These are phyloP conservation scores for Riptortus pedestris DNA, from an alignment of 1,140 invertebrate species.

Conservation along the genomic window DNA sequence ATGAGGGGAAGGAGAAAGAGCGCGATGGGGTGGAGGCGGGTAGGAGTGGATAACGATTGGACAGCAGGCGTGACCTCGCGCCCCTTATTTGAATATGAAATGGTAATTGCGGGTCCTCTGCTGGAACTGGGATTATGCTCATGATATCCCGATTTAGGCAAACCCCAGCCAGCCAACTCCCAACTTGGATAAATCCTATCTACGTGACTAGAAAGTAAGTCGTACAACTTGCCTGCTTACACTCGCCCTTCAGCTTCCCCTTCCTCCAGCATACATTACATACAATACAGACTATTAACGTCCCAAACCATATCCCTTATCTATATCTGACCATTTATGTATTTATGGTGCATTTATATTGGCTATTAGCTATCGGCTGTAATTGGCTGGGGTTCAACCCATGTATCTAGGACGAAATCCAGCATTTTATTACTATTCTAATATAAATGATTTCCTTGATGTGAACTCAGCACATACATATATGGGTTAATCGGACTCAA, in stretches of 20 bases:
- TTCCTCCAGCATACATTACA: background rate
- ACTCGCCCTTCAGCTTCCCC: background rate
- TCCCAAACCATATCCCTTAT: background rate
- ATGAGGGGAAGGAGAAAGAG: too few relatives aligned
- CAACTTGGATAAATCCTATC: constrained; percentile 8
- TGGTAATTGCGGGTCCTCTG: background rate
- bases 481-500: too few relatives aligned
- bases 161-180: background rate
- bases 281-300: background rate
- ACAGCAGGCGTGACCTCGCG: background rate
- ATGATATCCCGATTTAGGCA: constrained; percentile 16
- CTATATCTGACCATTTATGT: background rate
- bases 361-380: too few relatives aligned
- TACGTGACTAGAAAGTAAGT: constrained; percentile 7
- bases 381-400: too few relatives aligned
- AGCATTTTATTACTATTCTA: too few relatives aligned
- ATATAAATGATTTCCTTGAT: too few relatives aligned
- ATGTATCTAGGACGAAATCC: too few relatives aligned
- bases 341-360: too few relatives aligned
- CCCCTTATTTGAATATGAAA: constrained; percentile 6
- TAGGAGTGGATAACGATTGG: background rate
- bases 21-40: too few relatives aligned
- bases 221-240: background rate
- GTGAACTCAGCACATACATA: too few relatives aligned
- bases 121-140: constrained; percentile 8